These are phyloP conservation scores for Brachionus koreanus DNA, from an alignment of 1,140 invertebrate genomes.

Conservation along the genomic window DNA sequence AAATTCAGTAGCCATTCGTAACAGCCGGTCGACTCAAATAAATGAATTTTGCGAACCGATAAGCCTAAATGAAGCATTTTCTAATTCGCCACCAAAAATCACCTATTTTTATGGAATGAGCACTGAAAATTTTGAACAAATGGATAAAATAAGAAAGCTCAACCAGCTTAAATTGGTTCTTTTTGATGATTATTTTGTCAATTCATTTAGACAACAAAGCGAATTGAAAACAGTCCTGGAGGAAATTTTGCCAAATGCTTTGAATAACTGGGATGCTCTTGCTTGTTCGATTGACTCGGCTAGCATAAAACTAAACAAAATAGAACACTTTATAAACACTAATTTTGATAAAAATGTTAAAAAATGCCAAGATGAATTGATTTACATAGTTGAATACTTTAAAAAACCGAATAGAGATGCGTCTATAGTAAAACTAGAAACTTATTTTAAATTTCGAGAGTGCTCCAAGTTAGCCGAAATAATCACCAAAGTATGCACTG, in stretches of 20 bases:
- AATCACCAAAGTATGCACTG: background rate
- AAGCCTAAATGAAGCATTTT: background rate
- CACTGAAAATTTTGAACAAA: background rate
- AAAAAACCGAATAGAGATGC: background rate
- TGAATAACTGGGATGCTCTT: background rate
- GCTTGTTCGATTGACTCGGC: background rate
- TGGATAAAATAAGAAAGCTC: background rate
- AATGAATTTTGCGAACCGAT: background rate
- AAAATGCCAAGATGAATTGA: background rate
- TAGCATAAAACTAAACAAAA: background rate
- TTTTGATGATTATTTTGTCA: background rate
- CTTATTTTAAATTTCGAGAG: constrained; percentile 12
- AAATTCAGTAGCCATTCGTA: background rate
- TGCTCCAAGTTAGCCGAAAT: background rate
- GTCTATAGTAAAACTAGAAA: background rate
- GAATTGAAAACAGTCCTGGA: background rate
- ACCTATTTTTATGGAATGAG: background rate
- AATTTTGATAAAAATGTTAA: background rate
- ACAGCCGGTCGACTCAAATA: background rate
- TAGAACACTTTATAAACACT: background rate
- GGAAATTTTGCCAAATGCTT: background rate
- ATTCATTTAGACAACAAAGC: background rate
- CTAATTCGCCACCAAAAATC: background rate
- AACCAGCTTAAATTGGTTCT: background rate
- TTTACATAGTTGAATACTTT: constrained; percentile 6